phyloP scores from a whole-genome alignment of 2,797 vertebrate genomes.

The Enteromius trimaculatus region DNA sequence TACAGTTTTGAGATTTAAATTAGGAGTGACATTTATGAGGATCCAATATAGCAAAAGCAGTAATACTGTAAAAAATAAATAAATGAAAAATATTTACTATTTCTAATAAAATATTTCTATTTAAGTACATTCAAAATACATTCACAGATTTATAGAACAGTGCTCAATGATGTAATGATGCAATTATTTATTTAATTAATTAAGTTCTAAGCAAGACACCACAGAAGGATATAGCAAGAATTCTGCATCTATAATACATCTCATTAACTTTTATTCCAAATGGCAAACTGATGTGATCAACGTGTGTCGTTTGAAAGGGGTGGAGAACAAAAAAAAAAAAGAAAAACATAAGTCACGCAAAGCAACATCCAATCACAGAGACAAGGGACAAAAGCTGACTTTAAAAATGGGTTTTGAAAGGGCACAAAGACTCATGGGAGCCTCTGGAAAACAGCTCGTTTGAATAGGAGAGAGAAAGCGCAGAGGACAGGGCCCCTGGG shows the following conservation, averaged over 20 bases:
- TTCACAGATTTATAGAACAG: too few relatives aligned
- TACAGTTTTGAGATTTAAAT: too few relatives aligned
- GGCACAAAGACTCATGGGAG: constrained; percentile 12
- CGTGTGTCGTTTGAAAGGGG: neutral
- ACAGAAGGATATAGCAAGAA: neutral
- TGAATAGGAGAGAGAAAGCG: constrained; percentile 30
- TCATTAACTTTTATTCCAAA: constrained; percentile 5
- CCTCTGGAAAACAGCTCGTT: constrained; percentile 34
- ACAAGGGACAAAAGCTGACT: constrained; percentile 31
- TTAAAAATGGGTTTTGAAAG: constrained; percentile 42
- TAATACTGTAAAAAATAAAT: too few relatives aligned
- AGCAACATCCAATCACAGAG: constrained; percentile 24
- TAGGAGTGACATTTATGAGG: too few relatives aligned
- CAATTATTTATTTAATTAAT: neutral
- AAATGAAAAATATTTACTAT: too few relatives aligned
- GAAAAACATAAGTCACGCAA: neutral
- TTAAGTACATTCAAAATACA: too few relatives aligned
- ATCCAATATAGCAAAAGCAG: too few relatives aligned
- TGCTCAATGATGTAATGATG: too few relatives aligned
- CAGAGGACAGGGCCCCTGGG: neutral
- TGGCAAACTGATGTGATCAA: constrained; percentile 34
- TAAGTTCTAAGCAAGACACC: neutral
- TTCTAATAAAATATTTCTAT: too few relatives aligned
- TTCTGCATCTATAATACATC: constrained; percentile 19
- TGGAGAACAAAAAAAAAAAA: neutral